A percentile compares a stretch with the other conserved stretches of the same genome.
Evolutionary conservation across 2,797 vertebrate genomes (phyloP).

Genomic region (Trachurus trachurus): DNA sequence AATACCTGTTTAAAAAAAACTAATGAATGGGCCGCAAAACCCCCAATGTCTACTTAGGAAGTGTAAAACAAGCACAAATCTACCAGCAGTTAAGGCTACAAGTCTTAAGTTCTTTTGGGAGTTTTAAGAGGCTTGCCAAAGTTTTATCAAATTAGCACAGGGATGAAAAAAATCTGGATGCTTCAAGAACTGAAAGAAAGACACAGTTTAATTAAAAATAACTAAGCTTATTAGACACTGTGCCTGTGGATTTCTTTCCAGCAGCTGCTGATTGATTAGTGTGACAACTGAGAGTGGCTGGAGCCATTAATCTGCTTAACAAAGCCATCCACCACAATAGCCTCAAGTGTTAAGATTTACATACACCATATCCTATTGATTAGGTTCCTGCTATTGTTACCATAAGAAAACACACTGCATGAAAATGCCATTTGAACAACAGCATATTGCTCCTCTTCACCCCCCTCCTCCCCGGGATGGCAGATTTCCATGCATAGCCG

Average conservation of each 20-base stretch:
- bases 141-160: background rate
- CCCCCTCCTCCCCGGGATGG: conserved; percentile 33
- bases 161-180: background rate
- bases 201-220: conserved; percentile 10
- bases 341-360: background rate
- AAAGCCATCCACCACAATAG: conserved; percentile 21
- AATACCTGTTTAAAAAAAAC: no score
- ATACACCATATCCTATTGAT: background rate
- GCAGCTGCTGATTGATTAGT: conserved; percentile 33
- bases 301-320: conserved; percentile 36
- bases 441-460: conserved; percentile 23
- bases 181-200: background rate
- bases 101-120: background rate
- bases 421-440: conserved; percentile 38
- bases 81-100: background rate
- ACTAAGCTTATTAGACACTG: background rate
- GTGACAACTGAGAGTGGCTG: conserved; percentile 28
- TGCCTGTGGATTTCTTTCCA: conserved; percentile 9
- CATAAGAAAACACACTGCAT: conserved; percentile 34
- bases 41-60: background rate
- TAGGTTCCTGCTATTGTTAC: background rate
- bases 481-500: conserved; percentile 43
- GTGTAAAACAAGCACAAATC: background rate
- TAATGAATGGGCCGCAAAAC: no score
- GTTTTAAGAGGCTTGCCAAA: background rate